Conservation (phyloP, 2,113 vertebrate genomes). For the Mola mola region DNA sequence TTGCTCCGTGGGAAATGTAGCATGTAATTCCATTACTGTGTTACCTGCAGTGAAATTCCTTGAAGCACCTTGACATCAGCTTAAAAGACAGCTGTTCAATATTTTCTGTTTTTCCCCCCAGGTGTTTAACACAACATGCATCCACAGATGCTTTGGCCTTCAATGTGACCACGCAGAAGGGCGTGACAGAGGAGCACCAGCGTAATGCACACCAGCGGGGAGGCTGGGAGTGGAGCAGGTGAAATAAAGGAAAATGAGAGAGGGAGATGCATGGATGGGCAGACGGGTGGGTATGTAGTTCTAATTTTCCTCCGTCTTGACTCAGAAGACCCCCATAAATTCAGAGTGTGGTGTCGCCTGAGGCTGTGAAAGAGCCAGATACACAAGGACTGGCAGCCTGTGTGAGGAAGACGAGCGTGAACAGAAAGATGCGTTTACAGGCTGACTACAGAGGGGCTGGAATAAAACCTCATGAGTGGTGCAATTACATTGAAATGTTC, state of each 20-base stretch:
- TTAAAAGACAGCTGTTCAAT: constrained; percentile 23
- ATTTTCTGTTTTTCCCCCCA: constrained; percentile 6
- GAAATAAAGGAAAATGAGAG: constrained; percentile 47
- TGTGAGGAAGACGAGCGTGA: constrained; percentile 33
- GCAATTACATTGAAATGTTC: too few relatives aligned
- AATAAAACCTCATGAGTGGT: constrained; percentile 12
- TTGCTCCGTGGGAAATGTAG: constrained; percentile 25
- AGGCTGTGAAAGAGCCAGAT: constrained; percentile 31
- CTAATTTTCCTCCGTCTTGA: constrained; percentile 51
- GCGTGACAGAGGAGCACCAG: constrained; percentile 1
- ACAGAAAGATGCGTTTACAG: constrained; percentile 15
- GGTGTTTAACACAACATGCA: constrained; percentile 24
- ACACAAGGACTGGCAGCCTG: constrained; percentile 40
- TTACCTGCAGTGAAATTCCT: constrained; percentile 25
- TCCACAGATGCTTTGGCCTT: constrained; percentile 26
- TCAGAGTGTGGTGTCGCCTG: constrained; percentile 37
- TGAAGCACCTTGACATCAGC: constrained; percentile 31
- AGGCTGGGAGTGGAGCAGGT: constrained; percentile 58
- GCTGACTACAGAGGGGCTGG: constrained; percentile 17
- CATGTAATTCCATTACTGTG: constrained; percentile 41
- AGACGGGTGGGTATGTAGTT: constrained; percentile 53
- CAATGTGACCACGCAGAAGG: constrained; percentile 19
- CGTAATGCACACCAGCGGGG: constrained; percentile 18
- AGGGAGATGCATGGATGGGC: constrained; percentile 28
- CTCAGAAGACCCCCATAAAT: constrained; percentile 26